Base-by-base conservation (phyloP, 1,140 invertebrate species). In the Drosophila lini region DNA sequence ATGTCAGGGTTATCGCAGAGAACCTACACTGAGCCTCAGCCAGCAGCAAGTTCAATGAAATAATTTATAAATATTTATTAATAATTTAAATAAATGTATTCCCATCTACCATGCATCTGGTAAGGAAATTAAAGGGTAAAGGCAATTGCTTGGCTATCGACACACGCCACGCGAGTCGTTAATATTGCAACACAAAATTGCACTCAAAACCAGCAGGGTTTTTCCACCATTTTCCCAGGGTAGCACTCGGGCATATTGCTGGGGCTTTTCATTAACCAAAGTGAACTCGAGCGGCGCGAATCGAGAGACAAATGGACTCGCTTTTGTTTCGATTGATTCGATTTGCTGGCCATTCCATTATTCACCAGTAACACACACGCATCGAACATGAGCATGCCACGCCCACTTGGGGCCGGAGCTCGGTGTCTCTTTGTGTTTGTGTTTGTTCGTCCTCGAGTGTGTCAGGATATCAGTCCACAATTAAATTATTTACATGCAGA, bases 131-230 rank as follows among this genome's bases (percentile, higher is more conserved):
- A 5, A 36, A 9, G 31, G 11, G 28, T 8, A 19, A 55, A 13
- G 4, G 41, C 6, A 40, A n/a, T 38, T 60, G 22, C 36, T 31
- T 38, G n/a, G 32, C 32, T 13, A 34, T 64, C 60, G 60, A 50
- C 59, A 64, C 45, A 22, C 68, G 42, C n/a, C 31, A 19, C 5
- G 65, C 65, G 68, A 71, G 41, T 71, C 52, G 40, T 71, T 48
- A 71, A 71, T 70, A 57, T 58, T 71, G 68, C 65, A 71, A 48
- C 13, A 25, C 36, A 7, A n/a, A 55, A 52, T 71, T 70, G 41
- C 65, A 58, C 42, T 70, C 28, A 58, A 70, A 71, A 57, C 28
- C 38, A 19, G 47, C 25, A 47, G 36, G 34, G 15, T 34, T 58
- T 8, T 38, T 11, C 0, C 32, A n/a, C 0, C 13, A 28, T 28